Evolutionary conservation across 1,140 invertebrate species (phyloP).

Genomic region (Mizuhopecten yessoensis): DNA sequence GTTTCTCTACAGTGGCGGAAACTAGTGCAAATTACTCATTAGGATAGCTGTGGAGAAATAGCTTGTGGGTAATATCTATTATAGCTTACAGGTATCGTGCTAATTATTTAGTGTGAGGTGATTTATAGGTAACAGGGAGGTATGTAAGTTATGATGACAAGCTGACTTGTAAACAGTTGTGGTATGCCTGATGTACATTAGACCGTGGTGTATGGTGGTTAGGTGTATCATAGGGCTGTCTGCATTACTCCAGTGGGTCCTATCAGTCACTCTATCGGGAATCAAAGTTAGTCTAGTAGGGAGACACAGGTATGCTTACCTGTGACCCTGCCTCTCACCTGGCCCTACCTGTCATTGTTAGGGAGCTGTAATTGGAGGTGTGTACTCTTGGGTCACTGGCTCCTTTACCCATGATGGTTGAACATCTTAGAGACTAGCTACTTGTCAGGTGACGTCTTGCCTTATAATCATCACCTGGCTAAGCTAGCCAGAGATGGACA

Average conservation of each 20-base stretch:
- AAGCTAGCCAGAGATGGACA: background rate
- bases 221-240: background rate
- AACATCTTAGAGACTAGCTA: too few relatives aligned
- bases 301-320: slow-evolving; percentile 2
- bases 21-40: background rate
- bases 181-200: background rate
- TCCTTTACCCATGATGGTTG: background rate
- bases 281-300: background rate
- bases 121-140: background rate
- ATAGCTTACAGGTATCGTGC: background rate
- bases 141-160: background rate
- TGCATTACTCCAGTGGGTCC: too few relatives aligned
- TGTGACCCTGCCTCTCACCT: slow-evolving; percentile 13
- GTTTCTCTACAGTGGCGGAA: too few relatives aligned
- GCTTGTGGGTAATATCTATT: too few relatives aligned
- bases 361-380: background rate
- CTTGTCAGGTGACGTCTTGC: too few relatives aligned
- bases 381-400: background rate
- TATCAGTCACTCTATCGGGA: background rate
- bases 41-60: background rate
- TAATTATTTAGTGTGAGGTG: slow-evolving; percentile 34
- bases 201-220: background rate
- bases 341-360: background rate
- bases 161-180: background rate
- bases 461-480: too few relatives aligned